Evolutionary conservation across 2,797 vertebrate species (phyloP), one percentile per base, ranked within the genome.

Genomic region (Anniella stebbinsi): DNA sequence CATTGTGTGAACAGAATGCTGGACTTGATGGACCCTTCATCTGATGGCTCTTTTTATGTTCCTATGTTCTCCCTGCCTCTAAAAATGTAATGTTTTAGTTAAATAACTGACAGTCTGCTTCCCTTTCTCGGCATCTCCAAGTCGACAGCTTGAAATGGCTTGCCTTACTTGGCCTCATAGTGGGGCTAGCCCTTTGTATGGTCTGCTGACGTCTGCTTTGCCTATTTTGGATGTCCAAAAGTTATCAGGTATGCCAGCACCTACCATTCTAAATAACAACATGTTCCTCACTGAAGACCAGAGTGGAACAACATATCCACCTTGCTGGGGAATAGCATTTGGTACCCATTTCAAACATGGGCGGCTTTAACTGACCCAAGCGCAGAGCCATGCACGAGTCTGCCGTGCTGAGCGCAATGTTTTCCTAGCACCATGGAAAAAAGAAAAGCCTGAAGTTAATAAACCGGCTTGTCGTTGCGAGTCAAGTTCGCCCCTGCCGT

Each of bases 381-480:
- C 21, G 21, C 30, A 81, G 80, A 76, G 84, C 54, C 51, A 54
- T 5, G 21, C 9, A 1, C 51, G 88, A 82, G 33, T 13, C 73
- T 73, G 4, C 67, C 69, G 75, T 86, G 12, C 63, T 92, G 36
- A 88, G 91, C 60, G 54, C 92, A 92, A 93, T 88, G 15, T 76
- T 93, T 94, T 92, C 93, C 92, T 86, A 76, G 86, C 45, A 36
- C 84, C 54, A 70, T 1, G 67, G n/a, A 18, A 75, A 36, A 13
- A 12, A 28, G 38, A 5, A 23, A 60, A 73, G 12, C 38, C 38
- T 76, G 0, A 4, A 92, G 70, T 77, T 0, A 15, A 70, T 84
- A 93, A 93, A 93, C 21, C 75, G 93, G 90, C 93, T 94, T 93
- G 92, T 92, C 67, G 67, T n/a, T 80, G 72, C 73, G 88, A 92